Percentiles rank a stretch among this genome's conserved stretches.
Conservation (phyloP, 2,888 invertebrate genomes). For the Eurois occulta region DNA sequence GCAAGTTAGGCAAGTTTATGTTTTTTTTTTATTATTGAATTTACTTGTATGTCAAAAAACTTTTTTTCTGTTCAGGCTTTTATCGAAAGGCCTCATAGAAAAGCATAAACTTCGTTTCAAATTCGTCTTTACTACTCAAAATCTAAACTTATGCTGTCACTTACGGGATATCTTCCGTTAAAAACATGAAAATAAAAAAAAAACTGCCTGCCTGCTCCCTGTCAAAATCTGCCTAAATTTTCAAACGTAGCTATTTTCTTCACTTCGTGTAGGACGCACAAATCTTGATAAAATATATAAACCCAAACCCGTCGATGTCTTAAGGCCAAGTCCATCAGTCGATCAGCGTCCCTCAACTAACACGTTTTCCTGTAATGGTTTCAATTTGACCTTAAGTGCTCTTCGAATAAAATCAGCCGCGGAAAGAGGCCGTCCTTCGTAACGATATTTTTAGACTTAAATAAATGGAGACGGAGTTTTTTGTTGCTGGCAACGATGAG, state of each 20-base stretch:
- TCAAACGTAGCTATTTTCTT: not conserved
- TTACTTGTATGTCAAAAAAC: no score
- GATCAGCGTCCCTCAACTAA: constrained; percentile 73
- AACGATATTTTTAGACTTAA: constrained; percentile 68
- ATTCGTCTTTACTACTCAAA: not conserved
- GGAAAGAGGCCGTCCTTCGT: constrained; percentile 61
- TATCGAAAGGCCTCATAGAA: not conserved
- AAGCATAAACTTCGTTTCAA: not conserved
- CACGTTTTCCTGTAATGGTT: constrained; percentile 80
- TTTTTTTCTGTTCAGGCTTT: not conserved
- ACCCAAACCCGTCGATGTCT: constrained; percentile 34
- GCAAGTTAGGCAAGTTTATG: no score
- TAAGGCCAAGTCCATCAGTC: constrained; percentile 66
- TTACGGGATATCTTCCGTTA: no score
- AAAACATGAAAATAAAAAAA: no score
- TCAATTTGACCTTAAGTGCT: constrained; percentile 81
- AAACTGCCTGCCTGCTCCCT: no score
- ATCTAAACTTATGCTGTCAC: no score
- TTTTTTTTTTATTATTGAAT: no score
- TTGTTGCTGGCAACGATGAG: constrained; percentile 26
- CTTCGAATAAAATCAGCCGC: constrained; percentile 71
- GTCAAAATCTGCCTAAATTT: not conserved
- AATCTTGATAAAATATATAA: constrained; percentile 47
- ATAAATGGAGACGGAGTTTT: constrained; percentile 56
- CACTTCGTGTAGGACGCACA: not conserved